Evolutionary conservation across 2,888 invertebrate species (phyloP), one percentile per base, ranked within the genome.

Genomic region (Phrixothrix hirtus): DNA sequence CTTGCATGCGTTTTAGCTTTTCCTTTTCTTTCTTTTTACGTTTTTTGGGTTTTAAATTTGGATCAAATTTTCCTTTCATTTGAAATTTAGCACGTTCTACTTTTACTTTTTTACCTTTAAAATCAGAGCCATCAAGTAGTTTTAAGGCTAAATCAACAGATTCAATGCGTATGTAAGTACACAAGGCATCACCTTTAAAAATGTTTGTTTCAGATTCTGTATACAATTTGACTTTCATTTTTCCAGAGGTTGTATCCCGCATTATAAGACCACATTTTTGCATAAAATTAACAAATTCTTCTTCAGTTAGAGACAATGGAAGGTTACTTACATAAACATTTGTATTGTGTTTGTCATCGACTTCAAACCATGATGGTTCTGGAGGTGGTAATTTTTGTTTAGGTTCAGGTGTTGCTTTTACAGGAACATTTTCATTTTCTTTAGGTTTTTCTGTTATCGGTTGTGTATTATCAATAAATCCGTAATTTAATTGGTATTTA

Each of bases 271-370:
- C 99, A 80, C 91, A 99, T 76, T 99, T 99, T 64, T 87, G 86
- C 92, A 99, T 97, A 26, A 98, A 77, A 70, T 93, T 89, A 32
- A 90, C 83, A 77, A 95, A 92, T 71, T 92, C 91, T 58, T 95
- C 89, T 68, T 95, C 87, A 0, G 90, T 93, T 48, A 93, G 85
- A 64, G 95, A 92, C 45, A 82, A 70, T 0, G 99, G 98, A 60
- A 99, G 79, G 70, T 94, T 92, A 14, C 89, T 88, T 2, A 99
- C 95, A 78, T 99, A 99, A 0, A 99, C 95, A 75, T 95, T 95
- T 1, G 95, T 95, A 71, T 95, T 97, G 66, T 88, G 85, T 14
- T 86, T 83, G 49, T 94, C 89, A 55, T 92, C 86, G 17, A 93
- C 78, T 58, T 99, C 90, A 77, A 99, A 97, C 99, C 99, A 99